These are phyloP conservation scores for Bergia puertoricense DNA, from an alignment of 92 coral and sea anemone species.

Conservation along the genomic window DNA sequence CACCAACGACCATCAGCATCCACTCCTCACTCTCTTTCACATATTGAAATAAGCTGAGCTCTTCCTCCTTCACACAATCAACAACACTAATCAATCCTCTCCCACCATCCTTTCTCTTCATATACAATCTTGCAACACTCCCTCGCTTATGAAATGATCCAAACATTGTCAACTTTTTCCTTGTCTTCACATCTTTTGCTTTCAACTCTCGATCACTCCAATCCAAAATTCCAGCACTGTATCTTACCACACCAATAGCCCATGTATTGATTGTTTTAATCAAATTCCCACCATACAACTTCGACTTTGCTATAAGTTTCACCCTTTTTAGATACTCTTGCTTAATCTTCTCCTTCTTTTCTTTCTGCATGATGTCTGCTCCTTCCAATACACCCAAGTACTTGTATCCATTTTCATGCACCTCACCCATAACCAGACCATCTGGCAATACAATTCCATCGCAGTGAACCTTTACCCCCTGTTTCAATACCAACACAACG, in stretches of 20 bases:
- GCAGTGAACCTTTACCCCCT: conserved; percentile 31
- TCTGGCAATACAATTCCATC: conserved; percentile 43
- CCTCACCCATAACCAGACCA: conserved; percentile 36
- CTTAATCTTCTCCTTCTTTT: conserved; percentile 38
- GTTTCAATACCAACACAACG: conserved; percentile 39
- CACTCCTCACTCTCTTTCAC: conserved; percentile 22
- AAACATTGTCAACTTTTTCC: conserved; percentile 33
- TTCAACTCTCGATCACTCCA: conserved; percentile 26
- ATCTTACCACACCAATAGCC: conserved; percentile 29
- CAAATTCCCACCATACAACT: conserved; percentile 16
- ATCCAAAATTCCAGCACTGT: conserved; percentile 21
- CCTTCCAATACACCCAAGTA: conserved; percentile 49
- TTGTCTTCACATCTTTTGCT: conserved; percentile 37
- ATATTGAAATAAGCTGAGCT: conserved; percentile 21
- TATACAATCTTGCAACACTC: conserved; percentile 8
- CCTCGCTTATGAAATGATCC: conserved; percentile 32
- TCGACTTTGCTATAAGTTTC: conserved; percentile 25
- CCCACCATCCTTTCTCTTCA: conserved; percentile 31
- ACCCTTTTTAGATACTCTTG: conserved; percentile 35
- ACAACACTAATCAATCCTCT: conserved; percentile 18
- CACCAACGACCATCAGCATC: conserved; percentile 36
- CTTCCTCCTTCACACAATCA: conserved; percentile 36
- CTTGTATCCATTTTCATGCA: conserved; percentile 43
- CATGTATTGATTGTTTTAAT: conserved; percentile 13
- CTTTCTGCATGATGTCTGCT: conserved; percentile 39